Conservation (phyloP, 2,113 vertebrate species). For the Stercorarius parasiticus region DNA sequence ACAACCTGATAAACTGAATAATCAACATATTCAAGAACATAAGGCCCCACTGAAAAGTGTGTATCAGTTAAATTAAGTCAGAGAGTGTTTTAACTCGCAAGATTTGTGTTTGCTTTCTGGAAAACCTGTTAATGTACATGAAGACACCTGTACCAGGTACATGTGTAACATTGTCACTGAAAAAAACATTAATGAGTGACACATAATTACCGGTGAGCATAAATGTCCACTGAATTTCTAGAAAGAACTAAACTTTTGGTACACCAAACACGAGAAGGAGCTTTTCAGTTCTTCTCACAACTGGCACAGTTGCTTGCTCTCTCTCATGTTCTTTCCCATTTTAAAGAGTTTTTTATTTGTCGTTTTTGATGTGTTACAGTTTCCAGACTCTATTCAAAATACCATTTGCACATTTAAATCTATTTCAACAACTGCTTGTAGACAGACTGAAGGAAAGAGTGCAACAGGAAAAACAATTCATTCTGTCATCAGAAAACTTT, state of each 20-base stretch:
- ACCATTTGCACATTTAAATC: constrained; percentile 45
- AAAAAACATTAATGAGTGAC: not conserved
- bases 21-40: not conserved
- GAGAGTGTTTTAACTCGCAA: not conserved
- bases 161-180: not conserved
- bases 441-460: constrained; percentile 17
- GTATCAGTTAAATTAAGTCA: not conserved
- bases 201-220: not conserved
- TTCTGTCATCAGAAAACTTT: constrained; percentile 38
- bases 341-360: not conserved
- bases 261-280: not conserved
- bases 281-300: not conserved
- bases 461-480: constrained; percentile 41
- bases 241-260: not conserved
- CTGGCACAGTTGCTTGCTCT: not conserved
- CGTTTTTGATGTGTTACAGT: constrained; percentile 13
- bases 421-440: constrained; percentile 38
- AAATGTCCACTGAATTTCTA: not conserved
- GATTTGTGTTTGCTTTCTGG: not conserved
- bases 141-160: not conserved
- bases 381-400: constrained; percentile 52
- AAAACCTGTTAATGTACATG: not conserved
- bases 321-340: not conserved
- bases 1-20: not conserved
- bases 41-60: not conserved